Percentiles rank a stretch among this genome's conserved stretches.
Evolutionary conservation across 2,113 vertebrate genomes (phyloP).

Genomic region (Neotoma lepida): DNA sequence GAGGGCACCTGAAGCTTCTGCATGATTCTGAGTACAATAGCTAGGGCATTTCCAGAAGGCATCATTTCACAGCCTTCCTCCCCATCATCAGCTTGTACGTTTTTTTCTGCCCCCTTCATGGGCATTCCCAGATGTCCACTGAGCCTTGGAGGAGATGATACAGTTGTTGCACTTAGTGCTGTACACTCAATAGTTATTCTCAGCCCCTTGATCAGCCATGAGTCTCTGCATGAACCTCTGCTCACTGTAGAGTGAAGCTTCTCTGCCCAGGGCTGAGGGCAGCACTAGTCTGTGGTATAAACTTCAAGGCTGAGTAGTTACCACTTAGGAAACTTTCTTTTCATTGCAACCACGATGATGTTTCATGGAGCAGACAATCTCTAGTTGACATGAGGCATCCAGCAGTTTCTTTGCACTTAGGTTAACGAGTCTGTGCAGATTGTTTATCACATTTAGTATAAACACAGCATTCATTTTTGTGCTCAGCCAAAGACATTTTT

Average conservation of each 20-base stretch:
- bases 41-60: neutral
- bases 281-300: neutral
- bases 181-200: neutral
- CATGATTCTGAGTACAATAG: too few relatives aligned
- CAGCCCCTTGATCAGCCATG: neutral
- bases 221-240: too few relatives aligned
- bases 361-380: neutral
- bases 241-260: neutral
- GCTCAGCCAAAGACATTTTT: neutral
- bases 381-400: constrained; percentile 2
- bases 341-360: neutral
- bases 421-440: neutral
- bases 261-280: neutral
- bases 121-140: too few relatives aligned
- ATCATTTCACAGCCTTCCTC: neutral
- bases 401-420: neutral
- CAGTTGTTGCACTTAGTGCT: neutral
- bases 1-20: neutral
- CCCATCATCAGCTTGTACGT: neutral
- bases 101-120: neutral
- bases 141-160: neutral
- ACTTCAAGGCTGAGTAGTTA: neutral
- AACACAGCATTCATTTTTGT: neutral
- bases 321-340: constrained; percentile 34
- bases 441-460: neutral